These are phyloP conservation scores for Tetragonisca angustula DNA, from an alignment of 2,888 invertebrate species.

Conservation along the genomic window DNA sequence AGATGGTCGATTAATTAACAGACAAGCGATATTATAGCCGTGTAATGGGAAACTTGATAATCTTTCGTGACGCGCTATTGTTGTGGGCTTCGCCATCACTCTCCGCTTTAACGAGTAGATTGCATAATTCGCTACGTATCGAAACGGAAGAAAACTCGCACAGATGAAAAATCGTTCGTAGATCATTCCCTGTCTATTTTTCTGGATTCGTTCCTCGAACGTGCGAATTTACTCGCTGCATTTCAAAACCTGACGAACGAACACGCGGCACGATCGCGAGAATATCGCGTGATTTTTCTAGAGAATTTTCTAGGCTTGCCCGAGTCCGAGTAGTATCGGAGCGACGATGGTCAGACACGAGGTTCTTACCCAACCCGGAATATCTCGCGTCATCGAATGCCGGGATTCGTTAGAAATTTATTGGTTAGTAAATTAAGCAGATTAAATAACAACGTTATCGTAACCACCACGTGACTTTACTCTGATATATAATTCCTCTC, in stretches of 20 bases:
- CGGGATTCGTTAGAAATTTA: neutral
- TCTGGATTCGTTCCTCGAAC: too few relatives aligned
- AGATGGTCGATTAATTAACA: slow-evolving; percentile 47
- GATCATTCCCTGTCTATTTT: neutral
- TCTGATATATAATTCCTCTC: neutral
- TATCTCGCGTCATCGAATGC: neutral
- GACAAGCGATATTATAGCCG: slow-evolving; percentile 33
- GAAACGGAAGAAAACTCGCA: neutral
- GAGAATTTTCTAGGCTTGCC: neutral
- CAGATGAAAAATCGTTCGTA: neutral
- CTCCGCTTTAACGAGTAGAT: slow-evolving; percentile 12
- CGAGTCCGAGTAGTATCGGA: neutral
- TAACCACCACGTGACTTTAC: neutral
- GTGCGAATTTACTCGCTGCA: too few relatives aligned
- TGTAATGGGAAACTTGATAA: slow-evolving; percentile 48
- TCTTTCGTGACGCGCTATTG: slow-evolving; percentile 29
- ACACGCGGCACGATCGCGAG: too few relatives aligned
- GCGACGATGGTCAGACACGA: neutral
- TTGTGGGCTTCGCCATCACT: slow-evolving; percentile 9
- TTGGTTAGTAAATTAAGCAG: neutral
- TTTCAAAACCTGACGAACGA: too few relatives aligned
- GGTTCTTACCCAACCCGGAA: neutral
- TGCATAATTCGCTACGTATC: slow-evolving; percentile 15
- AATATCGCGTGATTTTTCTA: neutral
- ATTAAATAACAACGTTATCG: neutral